These are phyloP conservation scores for Atethmia centrago DNA, from an alignment of 2,888 invertebrate genomes.

Conservation along the genomic window DNA sequence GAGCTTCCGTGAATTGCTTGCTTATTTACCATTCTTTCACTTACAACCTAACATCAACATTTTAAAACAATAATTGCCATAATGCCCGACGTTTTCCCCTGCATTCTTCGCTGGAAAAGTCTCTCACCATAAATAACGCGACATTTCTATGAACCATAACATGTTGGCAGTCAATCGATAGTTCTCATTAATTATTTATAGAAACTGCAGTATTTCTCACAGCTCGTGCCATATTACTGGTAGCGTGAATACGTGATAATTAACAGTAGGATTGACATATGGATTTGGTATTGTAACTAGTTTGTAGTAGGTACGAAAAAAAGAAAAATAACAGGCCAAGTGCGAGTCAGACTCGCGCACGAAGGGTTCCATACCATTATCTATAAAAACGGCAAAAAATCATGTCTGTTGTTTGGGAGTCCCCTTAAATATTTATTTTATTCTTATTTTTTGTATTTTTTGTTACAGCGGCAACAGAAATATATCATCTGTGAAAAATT, in stretches of 20 bases:
- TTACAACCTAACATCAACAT: not conserved
- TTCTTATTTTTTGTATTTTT: too few relatives aligned
- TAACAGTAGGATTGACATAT: not conserved
- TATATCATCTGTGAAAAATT: too few relatives aligned
- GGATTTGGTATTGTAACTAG: not conserved
- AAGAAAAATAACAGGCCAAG: too few relatives aligned
- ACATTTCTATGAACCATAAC: conserved; percentile 11
- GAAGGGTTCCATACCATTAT: too few relatives aligned
- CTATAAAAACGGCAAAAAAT: too few relatives aligned
- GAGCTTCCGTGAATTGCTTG: too few relatives aligned
- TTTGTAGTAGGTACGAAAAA: too few relatives aligned
- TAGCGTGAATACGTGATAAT: not conserved
- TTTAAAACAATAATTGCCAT: not conserved
- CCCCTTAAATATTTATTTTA: too few relatives aligned
- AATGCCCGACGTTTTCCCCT: accelerated
- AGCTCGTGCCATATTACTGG: not conserved
- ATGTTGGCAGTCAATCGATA: conserved; percentile 16
- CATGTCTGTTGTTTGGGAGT: too few relatives aligned
- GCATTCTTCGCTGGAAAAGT: not conserved
- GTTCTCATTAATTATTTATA: conserved; percentile 15
- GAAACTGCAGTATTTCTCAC: conserved; percentile 46
- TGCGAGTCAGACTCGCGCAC: too few relatives aligned
- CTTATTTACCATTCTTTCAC: not conserved
- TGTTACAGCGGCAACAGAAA: too few relatives aligned
- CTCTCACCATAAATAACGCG: too few relatives aligned